These are phyloP conservation scores for Malacoraja senta DNA, from an alignment of 2,797 vertebrate genomes.

Conservation along the genomic window DNA sequence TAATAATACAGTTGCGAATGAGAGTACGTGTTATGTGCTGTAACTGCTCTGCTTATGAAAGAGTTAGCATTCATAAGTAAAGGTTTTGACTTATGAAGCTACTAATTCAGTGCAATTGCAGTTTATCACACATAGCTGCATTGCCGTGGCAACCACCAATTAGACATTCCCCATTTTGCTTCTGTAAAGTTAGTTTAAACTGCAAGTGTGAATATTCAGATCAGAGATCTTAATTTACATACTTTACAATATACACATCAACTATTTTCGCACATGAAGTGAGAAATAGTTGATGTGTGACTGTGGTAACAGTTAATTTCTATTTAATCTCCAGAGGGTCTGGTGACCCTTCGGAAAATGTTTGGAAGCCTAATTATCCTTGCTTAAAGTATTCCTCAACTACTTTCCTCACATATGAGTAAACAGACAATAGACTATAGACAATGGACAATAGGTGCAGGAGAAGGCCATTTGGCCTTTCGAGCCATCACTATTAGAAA, in stretches of 20 bases:
- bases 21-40: background rate
- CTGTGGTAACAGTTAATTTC: background rate
- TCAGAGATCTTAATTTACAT: constrained; percentile 13
- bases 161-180: constrained; percentile 16
- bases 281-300: background rate
- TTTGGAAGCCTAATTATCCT: constrained; percentile 18
- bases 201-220: constrained; percentile 8
- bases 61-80: background rate
- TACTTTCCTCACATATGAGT: background rate
- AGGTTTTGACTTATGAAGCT: constrained; percentile 5
- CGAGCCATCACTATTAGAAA: no score
- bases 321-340: background rate
- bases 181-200: constrained; percentile 14
- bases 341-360: background rate
- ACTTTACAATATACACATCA: constrained; percentile 1
- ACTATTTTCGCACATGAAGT: background rate
- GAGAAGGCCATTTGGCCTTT: no score
- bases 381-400: background rate
- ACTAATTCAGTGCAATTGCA: constrained; percentile 9
- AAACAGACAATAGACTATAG: background rate
- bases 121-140: constrained; percentile 1
- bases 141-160: constrained; percentile 26
- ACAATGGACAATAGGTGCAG: no score
- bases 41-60: background rate
- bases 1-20: background rate